Conservation (phyloP, 2,888 invertebrate genomes). For the Nasonia oneida region DNA sequence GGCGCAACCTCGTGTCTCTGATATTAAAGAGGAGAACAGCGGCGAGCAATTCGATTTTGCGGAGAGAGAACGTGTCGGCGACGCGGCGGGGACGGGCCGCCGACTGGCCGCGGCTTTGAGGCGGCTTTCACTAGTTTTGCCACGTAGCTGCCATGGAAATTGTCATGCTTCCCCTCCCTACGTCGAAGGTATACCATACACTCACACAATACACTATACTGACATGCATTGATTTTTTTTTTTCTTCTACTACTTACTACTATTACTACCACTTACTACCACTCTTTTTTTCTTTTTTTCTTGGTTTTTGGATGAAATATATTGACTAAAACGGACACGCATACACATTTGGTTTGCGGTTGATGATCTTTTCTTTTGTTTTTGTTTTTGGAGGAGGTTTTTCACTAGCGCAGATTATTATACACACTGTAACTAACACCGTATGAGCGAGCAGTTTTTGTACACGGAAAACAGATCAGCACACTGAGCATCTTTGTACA, state of each 20-base stretch:
- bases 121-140: constrained; percentile 60
- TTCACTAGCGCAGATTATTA: neutral
- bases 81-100: constrained; percentile 69
- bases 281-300: neutral
- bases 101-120: constrained; percentile 59
- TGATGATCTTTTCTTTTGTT: neutral
- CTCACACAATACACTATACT: constrained; percentile 12
- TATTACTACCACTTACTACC: neutral
- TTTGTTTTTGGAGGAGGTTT: neutral
- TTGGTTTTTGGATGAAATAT: too few species aligned
- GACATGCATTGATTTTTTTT: neutral
- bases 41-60: constrained; percentile 78
- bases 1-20: neutral
- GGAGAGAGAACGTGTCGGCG: constrained; percentile 77
- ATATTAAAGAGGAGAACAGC: constrained; percentile 74
- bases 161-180: constrained; percentile 62
- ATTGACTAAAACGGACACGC: neutral
- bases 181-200: constrained; percentile 58
- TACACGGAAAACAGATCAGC: constrained; percentile 12
- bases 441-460: neutral
- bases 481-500: constrained; percentile 31
- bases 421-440: neutral
- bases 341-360: neutral
- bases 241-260: too few species aligned
- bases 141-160: constrained; percentile 62